These are phyloP conservation scores for Stictonetta naevosa DNA, from an alignment of 2,113 vertebrate genomes.

Conservation along the genomic window DNA sequence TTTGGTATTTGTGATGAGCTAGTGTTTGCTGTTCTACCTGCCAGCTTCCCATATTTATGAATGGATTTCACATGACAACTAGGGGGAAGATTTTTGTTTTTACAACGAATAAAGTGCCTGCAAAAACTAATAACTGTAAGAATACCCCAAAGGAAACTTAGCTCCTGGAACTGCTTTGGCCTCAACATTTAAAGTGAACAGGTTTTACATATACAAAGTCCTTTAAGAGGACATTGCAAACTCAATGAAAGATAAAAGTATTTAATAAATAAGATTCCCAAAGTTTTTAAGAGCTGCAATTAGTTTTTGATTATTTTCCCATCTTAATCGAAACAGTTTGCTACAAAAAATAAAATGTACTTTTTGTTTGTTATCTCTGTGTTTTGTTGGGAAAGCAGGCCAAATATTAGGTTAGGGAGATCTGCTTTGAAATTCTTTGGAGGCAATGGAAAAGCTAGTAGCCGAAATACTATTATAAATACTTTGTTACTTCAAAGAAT, in stretches of 20 bases:
- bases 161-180: background rate
- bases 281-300: background rate
- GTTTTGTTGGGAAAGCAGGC: background rate
- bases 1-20: background rate
- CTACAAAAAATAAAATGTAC: background rate
- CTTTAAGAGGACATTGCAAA: background rate
- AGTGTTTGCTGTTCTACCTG: background rate
- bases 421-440: background rate
- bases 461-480: background rate
- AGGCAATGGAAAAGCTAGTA: background rate
- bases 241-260: background rate
- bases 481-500: conserved; percentile 2
- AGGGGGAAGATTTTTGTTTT: background rate
- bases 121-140: background rate
- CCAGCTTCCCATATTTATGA: background rate
- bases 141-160: background rate
- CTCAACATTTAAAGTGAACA: background rate
- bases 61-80: background rate
- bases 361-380: background rate
- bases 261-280: background rate
- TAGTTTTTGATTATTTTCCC: background rate
- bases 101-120: background rate
- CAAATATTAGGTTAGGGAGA: background rate
- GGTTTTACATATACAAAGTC: background rate
- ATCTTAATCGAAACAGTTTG: background rate